Evolutionary conservation across 2,113 vertebrate species (phyloP).

Genomic region (Peromyscus leucopus): DNA sequence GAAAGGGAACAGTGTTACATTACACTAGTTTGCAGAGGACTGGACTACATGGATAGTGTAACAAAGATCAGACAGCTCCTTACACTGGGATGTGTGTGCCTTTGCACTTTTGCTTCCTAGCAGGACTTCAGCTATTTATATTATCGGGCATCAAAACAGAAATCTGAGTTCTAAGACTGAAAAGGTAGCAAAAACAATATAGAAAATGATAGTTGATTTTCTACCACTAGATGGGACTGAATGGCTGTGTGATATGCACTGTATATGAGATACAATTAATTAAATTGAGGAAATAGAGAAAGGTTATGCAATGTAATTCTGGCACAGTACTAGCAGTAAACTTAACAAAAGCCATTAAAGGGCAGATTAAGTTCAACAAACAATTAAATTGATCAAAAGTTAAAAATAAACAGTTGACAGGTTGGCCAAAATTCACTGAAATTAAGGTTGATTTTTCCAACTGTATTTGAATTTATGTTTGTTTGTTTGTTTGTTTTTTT

Average conservation of each 20-base stretch:
- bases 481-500: not conserved
- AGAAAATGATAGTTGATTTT: not conserved
- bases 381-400: not conserved
- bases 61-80: not conserved
- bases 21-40: not conserved
- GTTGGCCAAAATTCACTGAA: not conserved
- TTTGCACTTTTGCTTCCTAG: not conserved
- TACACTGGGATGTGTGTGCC: not conserved
- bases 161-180: not conserved
- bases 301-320: not conserved
- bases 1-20: not conserved
- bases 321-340: not conserved
- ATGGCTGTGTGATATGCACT: conserved; percentile 17
- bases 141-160: not conserved
- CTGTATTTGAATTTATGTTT: not conserved
- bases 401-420: not conserved
- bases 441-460: not conserved
- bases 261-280: not conserved
- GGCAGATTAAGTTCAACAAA: not conserved
- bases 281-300: not conserved
- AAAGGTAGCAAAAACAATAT: not conserved
- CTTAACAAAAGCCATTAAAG: not conserved
- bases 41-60: not conserved
- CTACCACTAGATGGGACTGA: conserved; percentile 70
- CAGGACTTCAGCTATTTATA: not conserved